A percentile compares a stretch with the other conserved stretches of the same genome.
Evolutionary conservation across 2,797 vertebrate genomes (phyloP).

Genomic region (Trachops cirrhosus): DNA sequence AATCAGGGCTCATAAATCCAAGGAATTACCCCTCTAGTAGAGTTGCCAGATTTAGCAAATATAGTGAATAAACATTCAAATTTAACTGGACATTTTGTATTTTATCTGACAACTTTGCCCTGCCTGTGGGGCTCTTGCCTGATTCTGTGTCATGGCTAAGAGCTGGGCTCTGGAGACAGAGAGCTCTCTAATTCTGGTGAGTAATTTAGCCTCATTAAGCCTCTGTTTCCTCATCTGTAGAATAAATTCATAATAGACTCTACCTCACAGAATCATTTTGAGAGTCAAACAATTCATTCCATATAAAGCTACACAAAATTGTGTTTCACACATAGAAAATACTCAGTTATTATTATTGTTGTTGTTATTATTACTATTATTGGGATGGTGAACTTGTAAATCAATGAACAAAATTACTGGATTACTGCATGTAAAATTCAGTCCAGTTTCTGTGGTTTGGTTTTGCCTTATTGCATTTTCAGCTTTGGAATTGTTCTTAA

Average conservation of each 20-base stretch:
- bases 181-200: neutral
- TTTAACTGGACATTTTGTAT: neutral
- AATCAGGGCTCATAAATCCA: neutral
- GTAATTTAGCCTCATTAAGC: neutral
- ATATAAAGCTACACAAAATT: neutral
- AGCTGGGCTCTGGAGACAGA: neutral
- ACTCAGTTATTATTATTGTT: neutral
- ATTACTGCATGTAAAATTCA: constrained; percentile 11
- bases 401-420: neutral
- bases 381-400: neutral
- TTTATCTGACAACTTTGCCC: neutral
- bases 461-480: constrained; percentile 1
- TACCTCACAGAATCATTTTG: neutral
- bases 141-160: neutral
- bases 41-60: neutral
- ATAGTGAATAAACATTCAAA: neutral
- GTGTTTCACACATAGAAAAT: neutral
- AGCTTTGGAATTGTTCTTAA: neutral
- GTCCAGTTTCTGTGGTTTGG: neutral
- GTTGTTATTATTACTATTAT: neutral
- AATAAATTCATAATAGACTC: neutral
- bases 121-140: neutral
- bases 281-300: neutral
- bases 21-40: neutral
- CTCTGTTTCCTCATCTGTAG: neutral